Conservation (phyloP, 2,888 invertebrate genomes). For the Globia sparganii region DNA sequence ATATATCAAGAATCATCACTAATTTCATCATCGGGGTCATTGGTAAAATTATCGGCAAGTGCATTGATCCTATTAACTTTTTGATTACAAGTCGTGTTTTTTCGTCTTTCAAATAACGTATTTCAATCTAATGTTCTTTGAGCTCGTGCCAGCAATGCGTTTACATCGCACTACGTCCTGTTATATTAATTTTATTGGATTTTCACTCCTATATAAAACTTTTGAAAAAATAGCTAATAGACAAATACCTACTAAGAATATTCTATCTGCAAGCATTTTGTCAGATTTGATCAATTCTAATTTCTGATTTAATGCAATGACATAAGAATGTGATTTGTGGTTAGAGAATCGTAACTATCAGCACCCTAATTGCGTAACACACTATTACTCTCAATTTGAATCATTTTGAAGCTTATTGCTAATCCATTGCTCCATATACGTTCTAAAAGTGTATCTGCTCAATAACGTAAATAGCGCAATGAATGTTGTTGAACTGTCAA, state of each 20-base stretch:
- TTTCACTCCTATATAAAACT: constrained; percentile 28
- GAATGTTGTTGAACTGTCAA: too few species aligned
- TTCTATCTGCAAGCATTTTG: background rate
- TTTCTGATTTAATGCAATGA: background rate
- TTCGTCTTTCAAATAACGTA: constrained; percentile 11
- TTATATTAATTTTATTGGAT: constrained; percentile 17
- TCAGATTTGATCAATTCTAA: background rate
- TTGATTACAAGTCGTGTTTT: constrained; percentile 25
- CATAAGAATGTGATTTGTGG: background rate
- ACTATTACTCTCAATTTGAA: too few species aligned
- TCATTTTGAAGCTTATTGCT: too few species aligned
- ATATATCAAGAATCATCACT: background rate
- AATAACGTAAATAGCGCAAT: too few species aligned
- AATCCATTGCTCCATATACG: too few species aligned
- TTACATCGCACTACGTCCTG: constrained; percentile 21
- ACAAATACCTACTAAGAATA: background rate
- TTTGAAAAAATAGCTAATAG: background rate
- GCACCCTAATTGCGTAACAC: too few species aligned
- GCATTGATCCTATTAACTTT: constrained; percentile 15
- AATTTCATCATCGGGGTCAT: background rate
- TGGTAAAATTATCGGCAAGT: background rate
- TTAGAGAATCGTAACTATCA: background rate
- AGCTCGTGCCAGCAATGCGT: constrained; percentile 33
- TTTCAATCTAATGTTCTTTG: constrained; percentile 24
- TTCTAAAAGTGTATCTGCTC: too few species aligned